Evolutionary conservation across 2,888 invertebrate species (phyloP).

Genomic region (Cheilosia pagana): DNA sequence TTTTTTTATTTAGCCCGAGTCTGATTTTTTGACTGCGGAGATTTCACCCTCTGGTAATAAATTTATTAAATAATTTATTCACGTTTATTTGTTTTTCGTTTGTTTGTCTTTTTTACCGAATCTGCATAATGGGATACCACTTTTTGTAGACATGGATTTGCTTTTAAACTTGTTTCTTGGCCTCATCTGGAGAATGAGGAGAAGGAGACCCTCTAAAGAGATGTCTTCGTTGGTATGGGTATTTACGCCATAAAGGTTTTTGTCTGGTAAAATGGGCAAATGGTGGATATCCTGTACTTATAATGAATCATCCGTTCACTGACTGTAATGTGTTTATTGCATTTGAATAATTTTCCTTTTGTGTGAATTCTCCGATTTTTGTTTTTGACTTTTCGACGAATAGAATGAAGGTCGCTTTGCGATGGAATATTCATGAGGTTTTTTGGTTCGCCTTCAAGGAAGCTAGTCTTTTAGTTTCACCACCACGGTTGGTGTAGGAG

Average conservation of each 20-base stretch:
- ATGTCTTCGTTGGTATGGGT: background rate
- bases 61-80: conserved; percentile 72
- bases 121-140: conserved; percentile 70
- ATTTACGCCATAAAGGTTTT: conserved; percentile 1
- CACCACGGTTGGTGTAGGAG: background rate
- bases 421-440: conserved; percentile 43
- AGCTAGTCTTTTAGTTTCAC: conserved; percentile 12
- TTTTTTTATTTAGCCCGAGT: conserved; percentile 43
- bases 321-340: conserved; percentile 49
- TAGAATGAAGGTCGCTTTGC: conserved; percentile 16
- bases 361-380: conserved; percentile 2
- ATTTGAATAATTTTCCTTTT: conserved; percentile 21
- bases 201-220: background rate
- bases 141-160: conserved; percentile 64
- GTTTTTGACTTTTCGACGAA: conserved; percentile 4
- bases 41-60: conserved; percentile 52
- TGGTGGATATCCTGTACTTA: conserved; percentile 58
- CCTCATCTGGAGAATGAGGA: background rate
- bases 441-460: conserved; percentile 20
- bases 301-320: conserved; percentile 54
- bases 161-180: conserved; percentile 60
- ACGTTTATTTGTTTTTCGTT: conserved; percentile 5
- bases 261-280: conserved; percentile 2
- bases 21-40: conserved; percentile 18
- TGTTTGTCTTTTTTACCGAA: conserved; percentile 39